Percentiles rank a stretch among this genome's conserved stretches.
Conservation (phyloP, 2,797 vertebrate genomes). For the Hydrophis major region DNA sequence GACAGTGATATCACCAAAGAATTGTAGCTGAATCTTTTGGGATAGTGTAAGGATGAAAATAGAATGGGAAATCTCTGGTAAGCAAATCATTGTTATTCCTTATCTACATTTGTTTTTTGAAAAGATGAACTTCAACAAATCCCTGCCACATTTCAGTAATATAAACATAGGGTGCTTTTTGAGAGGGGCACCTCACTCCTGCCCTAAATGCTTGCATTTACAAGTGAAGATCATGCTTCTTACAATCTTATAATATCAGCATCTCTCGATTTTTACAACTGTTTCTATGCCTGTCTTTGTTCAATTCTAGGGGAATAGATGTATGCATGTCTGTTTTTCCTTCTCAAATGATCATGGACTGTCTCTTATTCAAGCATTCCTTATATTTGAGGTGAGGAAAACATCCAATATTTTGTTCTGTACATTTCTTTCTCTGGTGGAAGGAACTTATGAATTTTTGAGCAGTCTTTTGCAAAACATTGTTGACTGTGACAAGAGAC, state of each 20-base stretch:
- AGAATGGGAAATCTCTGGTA: not conserved
- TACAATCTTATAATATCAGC: not conserved
- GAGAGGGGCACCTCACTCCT: not conserved
- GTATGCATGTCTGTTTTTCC: slow-evolving; percentile 40
- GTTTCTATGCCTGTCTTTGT: not conserved
- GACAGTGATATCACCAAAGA: not conserved
- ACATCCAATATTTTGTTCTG: slow-evolving; percentile 53
- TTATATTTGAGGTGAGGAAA: slow-evolving; percentile 60
- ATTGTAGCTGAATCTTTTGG: not conserved
- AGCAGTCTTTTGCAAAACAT: slow-evolving; percentile 23
- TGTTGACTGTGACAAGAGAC: slow-evolving; percentile 23
- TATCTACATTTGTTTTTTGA: not conserved
- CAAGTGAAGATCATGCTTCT: not conserved
- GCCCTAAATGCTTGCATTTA: not conserved
- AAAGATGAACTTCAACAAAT: not conserved
- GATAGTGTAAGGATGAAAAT: not conserved
- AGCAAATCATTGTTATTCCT: not conserved
- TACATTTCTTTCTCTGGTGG: slow-evolving; percentile 43
- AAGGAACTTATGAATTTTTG: slow-evolving; percentile 33
- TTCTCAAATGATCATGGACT: slow-evolving; percentile 50
- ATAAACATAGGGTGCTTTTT: not conserved
- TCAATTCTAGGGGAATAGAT: not conserved
- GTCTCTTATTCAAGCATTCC: slow-evolving; percentile 58
- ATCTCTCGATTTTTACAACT: not conserved
- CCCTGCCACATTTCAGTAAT: not conserved